These are phyloP conservation scores for Chrysotoxum bicinctum DNA, from an alignment of 2,888 invertebrate genomes.

Conservation along the genomic window DNA sequence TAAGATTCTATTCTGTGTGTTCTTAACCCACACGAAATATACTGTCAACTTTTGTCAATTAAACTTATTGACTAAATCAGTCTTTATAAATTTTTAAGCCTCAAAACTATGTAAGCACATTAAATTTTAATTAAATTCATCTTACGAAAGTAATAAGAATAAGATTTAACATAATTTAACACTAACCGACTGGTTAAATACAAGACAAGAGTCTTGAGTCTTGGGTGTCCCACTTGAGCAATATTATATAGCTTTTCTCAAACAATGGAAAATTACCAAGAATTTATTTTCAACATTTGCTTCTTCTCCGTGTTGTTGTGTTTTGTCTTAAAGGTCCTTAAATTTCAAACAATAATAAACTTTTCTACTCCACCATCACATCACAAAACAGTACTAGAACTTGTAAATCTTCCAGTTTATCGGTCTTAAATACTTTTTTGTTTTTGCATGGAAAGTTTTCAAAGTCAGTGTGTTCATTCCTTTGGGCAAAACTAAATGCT, in stretches of 20 bases:
- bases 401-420: conserved; percentile 11
- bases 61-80: too few relatives aligned
- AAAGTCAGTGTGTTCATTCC: conserved; percentile 10
- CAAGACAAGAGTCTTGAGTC: neutral
- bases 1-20: too few relatives aligned
- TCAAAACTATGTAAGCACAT: neutral
- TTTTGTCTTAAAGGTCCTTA: neutral
- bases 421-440: conserved; percentile 8
- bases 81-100: neutral
- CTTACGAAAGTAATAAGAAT: neutral
- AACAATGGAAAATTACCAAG: neutral
- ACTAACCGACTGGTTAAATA: conserved; percentile 6
- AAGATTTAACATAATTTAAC: neutral
- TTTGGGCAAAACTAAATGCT: neutral
- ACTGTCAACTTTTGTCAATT: too few relatives aligned
- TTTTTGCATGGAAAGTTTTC: conserved; percentile 15
- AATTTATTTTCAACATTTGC: neutral
- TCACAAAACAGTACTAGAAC: neutral
- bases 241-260: neutral
- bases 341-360: conserved; percentile 10
- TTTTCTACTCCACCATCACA: neutral
- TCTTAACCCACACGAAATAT: too few relatives aligned
- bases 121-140: neutral
- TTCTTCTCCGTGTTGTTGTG: neutral
- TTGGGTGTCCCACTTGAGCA: neutral